These are phyloP conservation scores for Myrmecophaga tridactyla DNA, from an alignment of 2,113 vertebrate genomes.

Conservation along the genomic window DNA sequence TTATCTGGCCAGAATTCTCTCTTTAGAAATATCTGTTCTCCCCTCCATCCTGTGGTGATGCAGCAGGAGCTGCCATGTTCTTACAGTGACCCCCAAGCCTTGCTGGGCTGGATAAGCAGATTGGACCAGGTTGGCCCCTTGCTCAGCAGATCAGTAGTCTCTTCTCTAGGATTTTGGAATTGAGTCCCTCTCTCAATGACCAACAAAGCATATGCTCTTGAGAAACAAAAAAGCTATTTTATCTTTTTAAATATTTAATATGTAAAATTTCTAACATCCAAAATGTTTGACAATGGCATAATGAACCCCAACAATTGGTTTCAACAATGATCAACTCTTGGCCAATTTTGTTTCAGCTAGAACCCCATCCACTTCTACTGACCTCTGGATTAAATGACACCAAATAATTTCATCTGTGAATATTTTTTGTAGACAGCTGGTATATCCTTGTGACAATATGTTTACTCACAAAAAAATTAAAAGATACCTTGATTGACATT, in stretches of 20 bases:
- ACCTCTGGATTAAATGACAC: not conserved
- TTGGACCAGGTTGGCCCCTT: not conserved
- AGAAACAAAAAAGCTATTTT: constrained; percentile 5
- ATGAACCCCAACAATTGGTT: not conserved
- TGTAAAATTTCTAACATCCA: constrained; percentile 11
- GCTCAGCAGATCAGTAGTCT: not conserved
- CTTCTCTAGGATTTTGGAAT: not conserved
- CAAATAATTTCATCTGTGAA: not conserved
- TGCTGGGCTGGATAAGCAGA: not conserved
- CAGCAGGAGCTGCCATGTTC: not conserved
- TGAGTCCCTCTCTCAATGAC: not conserved
- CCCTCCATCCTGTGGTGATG: not conserved
- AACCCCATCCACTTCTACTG: not conserved
- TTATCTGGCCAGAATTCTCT: not conserved
- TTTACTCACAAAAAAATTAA: not conserved
- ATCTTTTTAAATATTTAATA: constrained; percentile 8
- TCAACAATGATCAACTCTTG: not conserved
- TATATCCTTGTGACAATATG: not conserved
- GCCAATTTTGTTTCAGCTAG: not conserved
- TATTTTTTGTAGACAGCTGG: not conserved
- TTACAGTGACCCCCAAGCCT: not conserved
- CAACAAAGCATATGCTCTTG: not conserved
- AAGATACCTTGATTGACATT: constrained; percentile 70
- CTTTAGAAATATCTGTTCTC: not conserved
- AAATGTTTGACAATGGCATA: not conserved